phyloP scores from a whole-genome alignment of 2,797 vertebrate genomes.

The Liasis olivaceus region DNA sequence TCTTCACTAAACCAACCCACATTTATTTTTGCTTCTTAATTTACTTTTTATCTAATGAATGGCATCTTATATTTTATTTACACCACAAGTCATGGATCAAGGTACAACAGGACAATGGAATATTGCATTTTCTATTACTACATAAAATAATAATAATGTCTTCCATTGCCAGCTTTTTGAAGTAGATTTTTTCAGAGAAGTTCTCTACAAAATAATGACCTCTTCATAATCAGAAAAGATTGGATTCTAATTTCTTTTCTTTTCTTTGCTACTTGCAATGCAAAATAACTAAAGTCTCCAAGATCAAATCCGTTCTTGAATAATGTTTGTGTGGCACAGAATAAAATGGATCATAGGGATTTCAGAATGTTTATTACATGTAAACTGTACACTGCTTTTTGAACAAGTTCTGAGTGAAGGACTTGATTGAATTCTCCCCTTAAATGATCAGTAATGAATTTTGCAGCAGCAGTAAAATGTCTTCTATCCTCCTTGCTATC shows the following conservation, averaged over 20 bases:
- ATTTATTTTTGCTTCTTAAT: not conserved
- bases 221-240: not conserved
- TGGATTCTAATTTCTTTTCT: not conserved
- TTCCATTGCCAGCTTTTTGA: not conserved
- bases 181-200: conserved; percentile 1
- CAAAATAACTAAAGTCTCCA: conserved; percentile 12
- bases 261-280: not conserved
- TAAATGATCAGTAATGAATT: not conserved
- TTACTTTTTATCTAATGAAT: not conserved
- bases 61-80: not conserved
- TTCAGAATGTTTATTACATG: not conserved
- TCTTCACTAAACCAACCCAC: not conserved
- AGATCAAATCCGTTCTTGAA: conserved; percentile 9
- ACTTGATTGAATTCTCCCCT: not conserved
- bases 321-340: not conserved
- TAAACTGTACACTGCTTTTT: not conserved
- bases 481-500: not conserved
- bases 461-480: not conserved
- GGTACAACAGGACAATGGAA: not conserved
- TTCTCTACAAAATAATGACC: not conserved
- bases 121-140: not conserved
- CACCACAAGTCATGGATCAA: not conserved
- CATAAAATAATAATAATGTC: not conserved
- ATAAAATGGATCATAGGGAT: conserved; percentile 3
- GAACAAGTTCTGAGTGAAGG: not conserved